phyloP scores from a whole-genome alignment of 2,113 vertebrate genomes.

The Ammospiza caudacuta region DNA sequence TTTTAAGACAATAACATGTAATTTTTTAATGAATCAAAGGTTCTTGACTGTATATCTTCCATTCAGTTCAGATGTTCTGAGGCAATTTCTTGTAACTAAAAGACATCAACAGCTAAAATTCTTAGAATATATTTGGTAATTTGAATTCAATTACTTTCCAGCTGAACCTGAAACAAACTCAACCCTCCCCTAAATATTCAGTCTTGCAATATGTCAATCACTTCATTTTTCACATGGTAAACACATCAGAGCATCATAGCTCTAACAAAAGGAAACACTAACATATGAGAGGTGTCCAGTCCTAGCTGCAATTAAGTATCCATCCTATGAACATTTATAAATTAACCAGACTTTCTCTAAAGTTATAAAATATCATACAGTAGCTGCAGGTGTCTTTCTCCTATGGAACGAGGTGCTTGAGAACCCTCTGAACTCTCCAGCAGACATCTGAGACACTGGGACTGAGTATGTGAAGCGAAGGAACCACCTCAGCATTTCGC shows the following conservation, averaged over 20 bases:
- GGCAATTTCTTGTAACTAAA: not conserved
- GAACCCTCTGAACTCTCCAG: not conserved
- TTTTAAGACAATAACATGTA: not conserved
- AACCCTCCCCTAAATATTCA: not conserved
- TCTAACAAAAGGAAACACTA: not conserved
- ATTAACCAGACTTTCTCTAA: not conserved
- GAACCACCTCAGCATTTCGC: not conserved
- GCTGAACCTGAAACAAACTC: not conserved
- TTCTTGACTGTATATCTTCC: not conserved
- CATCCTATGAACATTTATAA: not conserved
- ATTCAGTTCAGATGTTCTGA: not conserved
- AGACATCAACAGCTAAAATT: not conserved
- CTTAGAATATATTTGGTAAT: not conserved
- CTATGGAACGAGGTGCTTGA: not conserved
- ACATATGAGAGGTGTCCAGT: rapidly evolving
- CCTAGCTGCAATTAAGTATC: not conserved
- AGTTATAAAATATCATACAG: not conserved
- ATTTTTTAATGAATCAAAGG: not conserved
- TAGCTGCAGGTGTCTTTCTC: not conserved
- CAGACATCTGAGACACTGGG: not conserved
- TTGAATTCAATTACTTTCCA: not conserved
- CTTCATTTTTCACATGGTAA: not conserved
- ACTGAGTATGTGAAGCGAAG: not conserved
- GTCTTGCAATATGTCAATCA: not conserved
- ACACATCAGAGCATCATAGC: not conserved